phyloP scores from a whole-genome alignment of 2,113 vertebrate genomes.

The Cinclus cinclus region DNA sequence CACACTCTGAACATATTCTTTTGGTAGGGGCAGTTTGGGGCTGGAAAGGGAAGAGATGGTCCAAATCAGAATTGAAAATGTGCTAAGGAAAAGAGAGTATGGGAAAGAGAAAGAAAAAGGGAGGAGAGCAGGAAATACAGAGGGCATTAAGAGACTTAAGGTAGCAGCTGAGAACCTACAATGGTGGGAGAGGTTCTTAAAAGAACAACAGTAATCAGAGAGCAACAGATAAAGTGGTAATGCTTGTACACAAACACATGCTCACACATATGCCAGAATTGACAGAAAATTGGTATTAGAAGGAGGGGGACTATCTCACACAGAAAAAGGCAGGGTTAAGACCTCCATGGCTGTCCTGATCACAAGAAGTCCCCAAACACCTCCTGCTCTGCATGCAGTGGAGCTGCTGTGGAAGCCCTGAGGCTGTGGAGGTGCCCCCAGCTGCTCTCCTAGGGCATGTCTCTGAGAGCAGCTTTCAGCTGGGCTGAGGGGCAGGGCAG shows the following conservation, averaged over 20 bases:
- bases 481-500: accelerated
- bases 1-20: background rate
- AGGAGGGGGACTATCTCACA: background rate
- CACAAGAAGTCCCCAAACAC: background rate
- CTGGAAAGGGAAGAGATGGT: background rate
- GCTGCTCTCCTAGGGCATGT: background rate
- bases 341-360: background rate
- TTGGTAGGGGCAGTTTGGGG: background rate
- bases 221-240: background rate
- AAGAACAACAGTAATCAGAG: background rate
- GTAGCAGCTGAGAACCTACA: background rate
- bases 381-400: background rate
- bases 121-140: background rate
- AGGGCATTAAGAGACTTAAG: background rate
- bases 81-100: background rate
- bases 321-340: background rate
- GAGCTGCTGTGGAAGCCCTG: background rate
- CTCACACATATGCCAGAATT: background rate
- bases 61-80: background rate
- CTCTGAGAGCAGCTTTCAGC: background rate
- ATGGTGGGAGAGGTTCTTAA: background rate
- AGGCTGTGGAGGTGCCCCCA: background rate
- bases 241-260: background rate
- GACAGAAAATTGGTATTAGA: background rate
- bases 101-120: background rate